Evolutionary conservation across 1,140 invertebrate species (phyloP).

Genomic region (Dreissena polymorpha): DNA sequence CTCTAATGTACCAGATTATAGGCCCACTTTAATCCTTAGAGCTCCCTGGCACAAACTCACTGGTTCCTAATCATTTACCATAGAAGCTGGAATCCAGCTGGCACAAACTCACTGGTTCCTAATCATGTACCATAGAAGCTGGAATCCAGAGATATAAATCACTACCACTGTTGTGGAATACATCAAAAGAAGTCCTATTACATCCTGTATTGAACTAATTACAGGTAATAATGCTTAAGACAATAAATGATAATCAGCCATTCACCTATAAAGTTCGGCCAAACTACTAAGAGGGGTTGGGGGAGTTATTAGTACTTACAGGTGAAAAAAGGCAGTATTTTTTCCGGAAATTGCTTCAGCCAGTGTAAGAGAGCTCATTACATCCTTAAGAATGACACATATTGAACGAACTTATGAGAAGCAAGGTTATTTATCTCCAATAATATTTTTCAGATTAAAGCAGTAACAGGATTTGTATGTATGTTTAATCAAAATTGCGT

Average conservation of each 20-base stretch:
- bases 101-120: neutral
- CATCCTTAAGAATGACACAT: no score
- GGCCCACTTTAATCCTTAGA: neutral
- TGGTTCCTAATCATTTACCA: neutral
- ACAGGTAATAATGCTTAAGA: neutral
- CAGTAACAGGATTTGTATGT: no score
- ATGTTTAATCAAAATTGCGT: no score
- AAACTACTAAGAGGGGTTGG: no score
- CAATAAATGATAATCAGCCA: neutral
- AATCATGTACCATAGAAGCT: neutral
- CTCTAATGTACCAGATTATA: neutral
- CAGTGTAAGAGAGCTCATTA: no score
- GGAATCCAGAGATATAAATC: neutral
- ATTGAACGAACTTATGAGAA: no score
- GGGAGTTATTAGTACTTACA: no score
- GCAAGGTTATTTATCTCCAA: no score
- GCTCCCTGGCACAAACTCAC: no score
- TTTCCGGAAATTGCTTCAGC: no score
- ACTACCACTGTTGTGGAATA: neutral
- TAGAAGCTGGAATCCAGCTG: neutral
- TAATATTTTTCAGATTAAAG: no score
- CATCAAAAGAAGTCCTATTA: conserved; percentile 14
- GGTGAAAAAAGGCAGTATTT: no score
- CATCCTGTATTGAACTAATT: conserved; percentile 10
- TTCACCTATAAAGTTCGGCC: neutral